Evolutionary conservation across 1,140 invertebrate genomes (phyloP).

Genomic region (Musca domestica): DNA sequence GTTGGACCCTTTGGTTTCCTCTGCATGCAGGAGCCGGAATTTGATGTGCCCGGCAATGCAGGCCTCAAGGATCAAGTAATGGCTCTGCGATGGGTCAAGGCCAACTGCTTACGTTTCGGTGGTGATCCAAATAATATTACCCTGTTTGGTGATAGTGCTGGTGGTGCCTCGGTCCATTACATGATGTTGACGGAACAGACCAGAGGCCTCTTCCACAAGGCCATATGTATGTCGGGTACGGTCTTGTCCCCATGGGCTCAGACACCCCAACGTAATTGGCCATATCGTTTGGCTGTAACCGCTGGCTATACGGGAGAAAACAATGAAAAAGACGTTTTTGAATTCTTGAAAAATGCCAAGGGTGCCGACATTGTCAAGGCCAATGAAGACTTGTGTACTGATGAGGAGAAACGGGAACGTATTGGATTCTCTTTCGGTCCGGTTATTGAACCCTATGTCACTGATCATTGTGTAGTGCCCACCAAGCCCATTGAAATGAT

Average conservation of each 20-base stretch:
- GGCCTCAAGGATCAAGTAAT: slow-evolving; percentile 63
- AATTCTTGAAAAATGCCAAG: slow-evolving; percentile 61
- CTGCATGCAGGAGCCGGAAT: slow-evolving; percentile 54
- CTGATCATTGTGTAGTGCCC: slow-evolving; percentile 44
- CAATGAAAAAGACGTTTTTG: slow-evolving; percentile 48
- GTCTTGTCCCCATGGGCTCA: slow-evolving; percentile 54
- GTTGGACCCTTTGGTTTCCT: slow-evolving; percentile 59
- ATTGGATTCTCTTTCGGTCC: slow-evolving; percentile 51
- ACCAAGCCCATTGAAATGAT: slow-evolving; percentile 49
- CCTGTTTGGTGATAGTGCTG: slow-evolving; percentile 53
- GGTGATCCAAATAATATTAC: slow-evolving; percentile 52
- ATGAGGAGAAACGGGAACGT: slow-evolving; percentile 45
- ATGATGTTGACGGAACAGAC: slow-evolving; percentile 51
- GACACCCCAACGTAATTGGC: slow-evolving; percentile 46
- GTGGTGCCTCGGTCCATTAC: slow-evolving; percentile 49
- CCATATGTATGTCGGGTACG: slow-evolving; percentile 62
- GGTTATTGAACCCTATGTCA: slow-evolving; percentile 51
- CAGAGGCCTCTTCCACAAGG: slow-evolving; percentile 61
- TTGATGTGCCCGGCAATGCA: slow-evolving; percentile 60
- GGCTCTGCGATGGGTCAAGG: slow-evolving; percentile 54
- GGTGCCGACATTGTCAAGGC: slow-evolving; percentile 61
- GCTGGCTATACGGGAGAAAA: slow-evolving; percentile 48
- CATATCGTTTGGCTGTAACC: slow-evolving; percentile 44
- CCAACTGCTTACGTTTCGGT: slow-evolving; percentile 51
- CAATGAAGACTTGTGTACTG: slow-evolving; percentile 42